Evolutionary conservation across 2,888 invertebrate species (phyloP).

Genomic region (Drosophila birchii): DNA sequence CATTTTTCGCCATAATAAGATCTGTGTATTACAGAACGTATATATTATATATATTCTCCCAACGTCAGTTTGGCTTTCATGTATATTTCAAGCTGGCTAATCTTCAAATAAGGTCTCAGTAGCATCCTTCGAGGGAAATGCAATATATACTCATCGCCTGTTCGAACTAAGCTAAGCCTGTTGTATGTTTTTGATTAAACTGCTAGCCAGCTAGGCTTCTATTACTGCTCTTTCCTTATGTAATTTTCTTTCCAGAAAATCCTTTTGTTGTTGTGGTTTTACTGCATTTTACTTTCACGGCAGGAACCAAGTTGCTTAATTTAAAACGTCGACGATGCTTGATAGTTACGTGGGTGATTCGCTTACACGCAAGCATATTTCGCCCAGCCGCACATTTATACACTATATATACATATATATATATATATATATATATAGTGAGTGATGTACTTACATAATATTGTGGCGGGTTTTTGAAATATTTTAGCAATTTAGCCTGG

Average conservation of each 20-base stretch:
- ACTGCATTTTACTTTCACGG: constrained; percentile 47
- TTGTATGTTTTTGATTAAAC: constrained; percentile 47
- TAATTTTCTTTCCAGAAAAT: constrained; percentile 52
- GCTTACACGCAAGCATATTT: constrained; percentile 56
- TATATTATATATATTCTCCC: constrained; percentile 18
- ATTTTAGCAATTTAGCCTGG: constrained; percentile 52
- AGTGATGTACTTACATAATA: constrained; percentile 33
- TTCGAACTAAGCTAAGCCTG: constrained; percentile 10
- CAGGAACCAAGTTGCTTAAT: constrained; percentile 61
- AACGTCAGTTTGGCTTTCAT: constrained; percentile 18
- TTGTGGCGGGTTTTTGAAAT: constrained; percentile 48
- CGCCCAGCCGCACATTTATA: constrained; percentile 31
- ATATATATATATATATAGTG: neutral
- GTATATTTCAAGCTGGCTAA: constrained; percentile 43
- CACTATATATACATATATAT: constrained; percentile 14
- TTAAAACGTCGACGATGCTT: constrained; percentile 62
- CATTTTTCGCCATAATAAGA: constrained; percentile 42
- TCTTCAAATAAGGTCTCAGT: constrained; percentile 34
- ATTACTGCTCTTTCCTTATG: constrained; percentile 8
- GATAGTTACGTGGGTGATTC: constrained; percentile 67
- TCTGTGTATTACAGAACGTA: constrained; percentile 24
- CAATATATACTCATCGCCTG: neutral
- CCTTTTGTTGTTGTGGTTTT: constrained; percentile 39
- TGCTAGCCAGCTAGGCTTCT: constrained; percentile 12
- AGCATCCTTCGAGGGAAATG: constrained; percentile 28